Evolutionary conservation across 2,888 invertebrate genomes (phyloP), one percentile per base, ranked within the genome.

Genomic region (Synanthedon myopaeformis): DNA sequence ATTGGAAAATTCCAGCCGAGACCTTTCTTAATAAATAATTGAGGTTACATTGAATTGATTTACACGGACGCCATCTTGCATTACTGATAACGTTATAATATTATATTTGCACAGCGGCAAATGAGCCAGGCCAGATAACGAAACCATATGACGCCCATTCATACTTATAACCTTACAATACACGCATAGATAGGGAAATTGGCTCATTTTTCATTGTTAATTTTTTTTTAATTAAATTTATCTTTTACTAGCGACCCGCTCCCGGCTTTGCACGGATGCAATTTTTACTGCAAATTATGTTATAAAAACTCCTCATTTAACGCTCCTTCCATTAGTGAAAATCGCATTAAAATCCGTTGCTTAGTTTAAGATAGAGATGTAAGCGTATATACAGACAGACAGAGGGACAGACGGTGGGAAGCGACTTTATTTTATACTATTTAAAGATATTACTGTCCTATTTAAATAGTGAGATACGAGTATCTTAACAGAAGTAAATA

Each of bases 21-120:
- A 81, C 75, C 77, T 80, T 82, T 82, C 80, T 81, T 81, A 79
- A 71, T 78, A 76, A 75, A 69, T 74, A 77, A 83, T 83, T 82
- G 81, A 82, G 84, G 84, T 83, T 84, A 82, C 77, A 79, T 80
- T 83, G 82, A 83, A 79, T 80, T 83, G 82, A 83, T 84, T 82
- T 80, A 79, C 76, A 69, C 69, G 63, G 67, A 65, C 76, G 82
- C 78, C 81, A 79, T 80, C 76, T 80, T 82, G 73, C 59, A 57
- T 56, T 63, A 66, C 54, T 65, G 79, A 82, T 83, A 82, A 82
- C 73, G 60, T 61, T 66, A 66, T 23, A 72, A 72, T 71, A 65
- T 67, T 68, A 62, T 80, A 79, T 83, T 82, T 84, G 75, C 72
- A 71, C 69, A 75, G 75, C 69, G 63, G 69, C 14, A 64, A 66